These are phyloP conservation scores for Drosophila takahashii DNA, from an alignment of 1,140 invertebrate species.

Conservation along the genomic window DNA sequence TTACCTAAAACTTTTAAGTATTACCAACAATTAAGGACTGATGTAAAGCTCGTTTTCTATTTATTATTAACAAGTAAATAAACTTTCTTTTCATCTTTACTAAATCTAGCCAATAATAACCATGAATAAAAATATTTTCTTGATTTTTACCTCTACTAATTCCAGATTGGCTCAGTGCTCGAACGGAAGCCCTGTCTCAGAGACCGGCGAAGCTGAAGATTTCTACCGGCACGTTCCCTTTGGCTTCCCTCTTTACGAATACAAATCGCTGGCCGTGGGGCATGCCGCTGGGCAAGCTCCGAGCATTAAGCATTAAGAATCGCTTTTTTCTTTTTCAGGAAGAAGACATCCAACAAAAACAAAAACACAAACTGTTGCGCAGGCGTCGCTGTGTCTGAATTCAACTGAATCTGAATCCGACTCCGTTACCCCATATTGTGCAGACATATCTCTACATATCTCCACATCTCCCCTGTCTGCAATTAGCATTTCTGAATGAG, in stretches of 20 bases:
- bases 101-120: too few species aligned
- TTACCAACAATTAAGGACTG: too few species aligned
- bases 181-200: constrained; percentile 21
- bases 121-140: too few species aligned
- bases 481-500: constrained; percentile 57
- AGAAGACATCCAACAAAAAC: constrained; percentile 3
- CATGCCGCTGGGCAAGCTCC: constrained; percentile 48
- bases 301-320: constrained; percentile 45
- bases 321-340: constrained; percentile 20
- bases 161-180: not conserved
- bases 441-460: not conserved
- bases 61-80: too few species aligned
- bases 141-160: not conserved
- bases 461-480: constrained; percentile 19
- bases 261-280: constrained; percentile 24
- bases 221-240: constrained; percentile 29
- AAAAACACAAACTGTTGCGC: constrained; percentile 37
- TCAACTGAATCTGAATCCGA: constrained; percentile 3
- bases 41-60: too few species aligned
- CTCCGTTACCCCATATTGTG: constrained; percentile 3
- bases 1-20: too few species aligned
- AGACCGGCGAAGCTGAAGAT: constrained; percentile 24
- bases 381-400: constrained; percentile 55
- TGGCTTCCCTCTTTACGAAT: constrained; percentile 32
- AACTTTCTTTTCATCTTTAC: too few species aligned